Evolutionary conservation across 2,888 invertebrate genomes (phyloP).

Genomic region (Amphiduros pacificus): DNA sequence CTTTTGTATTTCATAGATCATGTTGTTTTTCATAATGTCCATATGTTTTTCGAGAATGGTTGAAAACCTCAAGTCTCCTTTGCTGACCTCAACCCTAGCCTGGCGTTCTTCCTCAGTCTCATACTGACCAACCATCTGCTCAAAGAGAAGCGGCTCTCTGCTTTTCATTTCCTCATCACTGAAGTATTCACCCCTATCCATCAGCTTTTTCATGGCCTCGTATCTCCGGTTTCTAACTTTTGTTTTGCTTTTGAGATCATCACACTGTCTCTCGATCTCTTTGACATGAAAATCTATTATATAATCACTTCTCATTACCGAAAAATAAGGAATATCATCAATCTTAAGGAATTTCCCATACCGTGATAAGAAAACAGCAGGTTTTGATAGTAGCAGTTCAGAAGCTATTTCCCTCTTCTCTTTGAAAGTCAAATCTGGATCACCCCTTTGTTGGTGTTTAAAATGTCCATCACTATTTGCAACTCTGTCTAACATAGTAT

Average conservation of each 20-base stretch:
- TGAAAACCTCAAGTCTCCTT: slow-evolving; percentile 65
- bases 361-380: slow-evolving; percentile 73
- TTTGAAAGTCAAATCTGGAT: slow-evolving; percentile 70
- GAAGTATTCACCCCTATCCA: slow-evolving; percentile 65
- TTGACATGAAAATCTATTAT: slow-evolving; percentile 70
- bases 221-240: slow-evolving; percentile 75
- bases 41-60: slow-evolving; percentile 79
- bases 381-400: slow-evolving; percentile 69
- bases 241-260: slow-evolving; percentile 31
- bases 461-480: slow-evolving; percentile 71
- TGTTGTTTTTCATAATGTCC: slow-evolving; percentile 68
- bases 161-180: slow-evolving; percentile 92
- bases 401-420: slow-evolving; percentile 75
- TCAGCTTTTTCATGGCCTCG: slow-evolving; percentile 75
- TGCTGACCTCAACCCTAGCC: slow-evolving; percentile 56
- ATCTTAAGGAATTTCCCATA: slow-evolving; percentile 74
- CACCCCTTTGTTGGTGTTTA: slow-evolving; percentile 80
- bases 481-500: slow-evolving; percentile 67
- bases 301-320: slow-evolving; percentile 61
- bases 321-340: slow-evolving; percentile 74
- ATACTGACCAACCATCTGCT: slow-evolving; percentile 85
- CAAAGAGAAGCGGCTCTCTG: slow-evolving; percentile 85
- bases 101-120: slow-evolving; percentile 75
- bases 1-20: slow-evolving; percentile 66
- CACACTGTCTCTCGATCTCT: slow-evolving; percentile 56